These are phyloP conservation scores for Hyles vespertilio DNA, from an alignment of 1,140 invertebrate species.

Conservation along the genomic window DNA sequence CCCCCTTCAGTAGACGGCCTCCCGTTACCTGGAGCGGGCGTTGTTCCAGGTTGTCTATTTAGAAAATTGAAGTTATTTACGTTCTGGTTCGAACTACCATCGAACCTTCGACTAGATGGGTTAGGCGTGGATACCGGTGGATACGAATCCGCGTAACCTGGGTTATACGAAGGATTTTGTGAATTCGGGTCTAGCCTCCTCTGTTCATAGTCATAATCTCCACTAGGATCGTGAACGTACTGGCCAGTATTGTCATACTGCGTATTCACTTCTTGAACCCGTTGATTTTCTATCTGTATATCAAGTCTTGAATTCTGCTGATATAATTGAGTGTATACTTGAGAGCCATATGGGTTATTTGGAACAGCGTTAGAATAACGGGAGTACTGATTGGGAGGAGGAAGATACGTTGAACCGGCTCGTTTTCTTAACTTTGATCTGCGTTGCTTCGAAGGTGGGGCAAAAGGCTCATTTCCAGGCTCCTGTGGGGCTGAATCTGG, in stretches of 20 bases:
- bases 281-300: constrained; percentile 51
- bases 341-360: constrained; percentile 53
- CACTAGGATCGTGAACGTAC: constrained; percentile 62
- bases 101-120: constrained; percentile 66
- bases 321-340: constrained; percentile 53
- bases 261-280: constrained; percentile 48
- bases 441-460: constrained; percentile 44
- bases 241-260: constrained; percentile 62
- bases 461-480: constrained; percentile 52
- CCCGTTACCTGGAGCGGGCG: constrained; percentile 22
- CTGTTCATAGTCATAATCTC: constrained; percentile 69
- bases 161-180: constrained; percentile 36
- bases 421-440: constrained; percentile 62
- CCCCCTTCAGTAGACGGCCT: constrained; percentile 17
- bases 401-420: constrained; percentile 61
- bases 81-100: constrained; percentile 52
- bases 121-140: constrained; percentile 44
- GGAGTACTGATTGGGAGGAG: constrained; percentile 59
- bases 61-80: constrained; percentile 52
- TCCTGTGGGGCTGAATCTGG: constrained; percentile 39
- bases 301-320: constrained; percentile 58
- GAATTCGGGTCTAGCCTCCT: constrained; percentile 44
- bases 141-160: constrained; percentile 53
- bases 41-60: constrained; percentile 32
- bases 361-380: constrained; percentile 56